Percentiles rank a stretch among this genome's conserved stretches.
Conservation (phyloP, 2,888 invertebrate genomes). For the Serripes groenlandicus region DNA sequence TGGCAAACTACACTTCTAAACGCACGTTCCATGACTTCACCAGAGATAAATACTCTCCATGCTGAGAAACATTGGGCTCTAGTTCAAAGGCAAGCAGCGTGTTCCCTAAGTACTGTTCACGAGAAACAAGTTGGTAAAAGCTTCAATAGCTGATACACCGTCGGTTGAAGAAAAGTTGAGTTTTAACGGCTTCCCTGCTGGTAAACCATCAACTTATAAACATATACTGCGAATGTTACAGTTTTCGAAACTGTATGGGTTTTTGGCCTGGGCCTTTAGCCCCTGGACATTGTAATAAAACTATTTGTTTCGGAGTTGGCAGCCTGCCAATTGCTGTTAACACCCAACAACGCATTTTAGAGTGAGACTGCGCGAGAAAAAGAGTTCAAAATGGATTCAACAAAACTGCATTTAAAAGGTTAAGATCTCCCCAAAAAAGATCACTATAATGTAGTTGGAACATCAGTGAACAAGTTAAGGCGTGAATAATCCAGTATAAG, state of each 20-base stretch:
- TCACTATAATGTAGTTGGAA: too few species aligned
- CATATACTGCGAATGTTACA: slow-evolving; percentile 40
- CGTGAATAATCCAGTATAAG: too few species aligned
- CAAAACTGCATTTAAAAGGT: too few species aligned
- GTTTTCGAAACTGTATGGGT: slow-evolving; percentile 40
- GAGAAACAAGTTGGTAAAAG: slow-evolving; percentile 37
- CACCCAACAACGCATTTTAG: too few species aligned
- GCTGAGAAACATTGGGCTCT: slow-evolving; percentile 29
- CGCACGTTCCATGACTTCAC: slow-evolving; percentile 31
- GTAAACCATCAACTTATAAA: slow-evolving; percentile 51
- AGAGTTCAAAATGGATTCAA: too few species aligned
- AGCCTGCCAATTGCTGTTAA: too few species aligned
- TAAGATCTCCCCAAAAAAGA: too few species aligned
- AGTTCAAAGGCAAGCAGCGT: slow-evolving; percentile 35
- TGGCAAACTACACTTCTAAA: slow-evolving; percentile 25
- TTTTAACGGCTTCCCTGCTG: slow-evolving; percentile 41
- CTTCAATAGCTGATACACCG: slow-evolving; percentile 23
- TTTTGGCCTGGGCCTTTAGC: slow-evolving; percentile 25
- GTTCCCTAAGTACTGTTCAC: slow-evolving; percentile 22
- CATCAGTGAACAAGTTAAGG: too few species aligned
- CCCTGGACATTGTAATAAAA: too few species aligned
- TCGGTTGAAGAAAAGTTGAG: slow-evolving; percentile 9
- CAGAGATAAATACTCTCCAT: slow-evolving; percentile 39
- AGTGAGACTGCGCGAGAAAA: too few species aligned
- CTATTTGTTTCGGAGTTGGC: too few species aligned